Percentiles rank a stretch among this genome's conserved stretches.
Conservation (phyloP, 2,113 vertebrate genomes). For the Trematomus loennbergii region DNA sequence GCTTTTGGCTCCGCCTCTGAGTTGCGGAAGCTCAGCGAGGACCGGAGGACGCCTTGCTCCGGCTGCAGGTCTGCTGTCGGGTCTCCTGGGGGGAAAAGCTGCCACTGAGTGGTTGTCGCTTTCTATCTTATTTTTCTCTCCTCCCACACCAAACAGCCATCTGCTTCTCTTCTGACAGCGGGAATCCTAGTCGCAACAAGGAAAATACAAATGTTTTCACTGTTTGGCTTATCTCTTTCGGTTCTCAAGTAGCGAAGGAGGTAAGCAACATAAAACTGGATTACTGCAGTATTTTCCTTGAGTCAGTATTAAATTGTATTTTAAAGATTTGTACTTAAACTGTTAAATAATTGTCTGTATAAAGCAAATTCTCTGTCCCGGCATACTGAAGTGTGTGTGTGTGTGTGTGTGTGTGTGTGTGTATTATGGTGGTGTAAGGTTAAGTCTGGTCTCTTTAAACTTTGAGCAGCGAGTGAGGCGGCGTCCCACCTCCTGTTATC, state of each 20-base stretch:
- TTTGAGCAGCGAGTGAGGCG: constrained; percentile 34
- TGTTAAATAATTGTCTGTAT: constrained; percentile 66
- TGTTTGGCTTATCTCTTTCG: constrained; percentile 47
- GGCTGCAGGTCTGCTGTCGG: constrained; percentile 65
- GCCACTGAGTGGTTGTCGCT: constrained; percentile 74
- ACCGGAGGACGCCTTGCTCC: constrained; percentile 66
- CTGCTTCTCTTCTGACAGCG: constrained; percentile 81
- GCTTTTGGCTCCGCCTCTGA: constrained; percentile 57
- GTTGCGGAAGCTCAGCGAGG: constrained; percentile 68
- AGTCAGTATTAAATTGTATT: constrained; percentile 85
- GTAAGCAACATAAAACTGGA: constrained; percentile 34
- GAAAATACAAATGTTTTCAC: constrained; percentile 63
- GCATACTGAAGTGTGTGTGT: constrained; percentile 55
- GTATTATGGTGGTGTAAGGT: constrained; percentile 54
- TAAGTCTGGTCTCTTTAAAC: constrained; percentile 46
- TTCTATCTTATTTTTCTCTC: constrained; percentile 49
- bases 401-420: constrained; percentile 40
- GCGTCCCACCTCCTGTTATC: constrained; percentile 25
- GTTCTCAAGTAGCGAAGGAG: constrained; percentile 11
- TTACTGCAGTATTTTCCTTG: constrained; percentile 58
- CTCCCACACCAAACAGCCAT: constrained; percentile 71
- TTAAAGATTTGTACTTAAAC: constrained; percentile 74
- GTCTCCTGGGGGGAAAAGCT: constrained; percentile 71
- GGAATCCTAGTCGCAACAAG: constrained; percentile 68
- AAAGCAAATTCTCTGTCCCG: constrained; percentile 32